Base-by-base conservation (phyloP, 2,888 invertebrate species). In the Nymphalis polychloros region DNA sequence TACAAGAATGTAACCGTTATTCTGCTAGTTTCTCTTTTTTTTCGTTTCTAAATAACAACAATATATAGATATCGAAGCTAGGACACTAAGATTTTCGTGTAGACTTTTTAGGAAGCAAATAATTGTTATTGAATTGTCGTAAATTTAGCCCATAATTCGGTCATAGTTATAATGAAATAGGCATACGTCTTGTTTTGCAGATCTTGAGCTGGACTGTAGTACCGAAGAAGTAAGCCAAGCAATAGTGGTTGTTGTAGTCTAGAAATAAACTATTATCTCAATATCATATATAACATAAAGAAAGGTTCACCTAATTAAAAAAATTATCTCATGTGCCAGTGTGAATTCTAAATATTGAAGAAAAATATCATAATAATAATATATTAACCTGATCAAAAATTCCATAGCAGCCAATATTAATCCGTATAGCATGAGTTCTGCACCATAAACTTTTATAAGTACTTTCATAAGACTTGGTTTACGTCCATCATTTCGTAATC, bases 181-280 rank as follows among this genome's bases (percentile, higher is more conserved):
- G 81, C 89, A 86, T 79, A 91, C 91, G 82, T 81, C 62, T 69
- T 73, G 47, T 80, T 83, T 50, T 76, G 79, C 47, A 79, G 72
- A 47, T 84, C 85, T 77, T 89, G 85, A 59, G 80, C 69, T 50
- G 89, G 91, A 76, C 84, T 90, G 84, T 93, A 95, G 83, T 93
- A 94, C 68, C 93, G 90, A 71, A 95, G 89, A 73, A 95, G 81
- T 69, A 94, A 87, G 52, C 94, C 95, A 77, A 95, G 85, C 80
- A 94, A 94, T 73, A 95, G 82, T 46, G 95, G 95, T 84, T 95
- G 95, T 78, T 93, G 93, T 81, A 95, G 92, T 86, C 95, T 95
- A 41, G 13, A 41, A 41, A 41, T 41, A 41, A 13, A 41, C 2
- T 41, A 35, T 41, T 10, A 41, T 41, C 4, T 41, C 41, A 41